Evolutionary conservation across 2,113 vertebrate species (phyloP), one percentile per base, ranked within the genome.

Genomic region (Aythya baeri): DNA sequence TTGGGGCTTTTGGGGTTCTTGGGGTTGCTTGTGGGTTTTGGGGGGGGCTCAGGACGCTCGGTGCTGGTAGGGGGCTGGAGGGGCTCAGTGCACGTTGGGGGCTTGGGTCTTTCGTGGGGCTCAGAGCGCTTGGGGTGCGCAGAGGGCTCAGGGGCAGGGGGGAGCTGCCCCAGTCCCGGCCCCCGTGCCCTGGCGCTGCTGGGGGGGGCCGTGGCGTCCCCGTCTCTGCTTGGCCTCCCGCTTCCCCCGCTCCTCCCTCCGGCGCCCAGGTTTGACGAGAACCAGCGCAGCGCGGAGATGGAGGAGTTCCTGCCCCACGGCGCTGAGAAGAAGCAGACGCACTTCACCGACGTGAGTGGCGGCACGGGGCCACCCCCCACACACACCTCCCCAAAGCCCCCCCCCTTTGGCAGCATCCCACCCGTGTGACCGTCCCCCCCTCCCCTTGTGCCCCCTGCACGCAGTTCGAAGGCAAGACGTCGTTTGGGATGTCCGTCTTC

Each of bases 401-500:
- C 62, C 17, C 7, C 41, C 38, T 38, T 41, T 41, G 17, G 36
- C 26, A 70, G 26, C 49, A 7, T 54, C 62, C 26, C 29, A 9
- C 77, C 18, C 13, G 11, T 6, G 26, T 29, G 27, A 79, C 44
- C 2, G 6, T 62, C 55, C 41, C 41, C 38, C 41, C 13, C 13
- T 26, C 20, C 36, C 83, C 78, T 68, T 49, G 54, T 77, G 61
- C 84, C 21, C 72, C 1, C 0, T 18, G 5, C 59, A 68, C 14
- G 17, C 95, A 99, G 99, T 99, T 99, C 27, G 99, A 99, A 96
- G 99, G 99, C 92, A 99, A 99, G 97, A 99, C 99, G 1, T 99
- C 99, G 1, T 99, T 99, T 0, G 99, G 99, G 84, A 99, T 99
- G 99, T 99, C 99, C 0, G 98, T 99, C 91, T 99, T 99, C 98